Evolutionary conservation across 2,113 vertebrate species (phyloP).

Genomic region (Chamaetylas fuelleborni): DNA sequence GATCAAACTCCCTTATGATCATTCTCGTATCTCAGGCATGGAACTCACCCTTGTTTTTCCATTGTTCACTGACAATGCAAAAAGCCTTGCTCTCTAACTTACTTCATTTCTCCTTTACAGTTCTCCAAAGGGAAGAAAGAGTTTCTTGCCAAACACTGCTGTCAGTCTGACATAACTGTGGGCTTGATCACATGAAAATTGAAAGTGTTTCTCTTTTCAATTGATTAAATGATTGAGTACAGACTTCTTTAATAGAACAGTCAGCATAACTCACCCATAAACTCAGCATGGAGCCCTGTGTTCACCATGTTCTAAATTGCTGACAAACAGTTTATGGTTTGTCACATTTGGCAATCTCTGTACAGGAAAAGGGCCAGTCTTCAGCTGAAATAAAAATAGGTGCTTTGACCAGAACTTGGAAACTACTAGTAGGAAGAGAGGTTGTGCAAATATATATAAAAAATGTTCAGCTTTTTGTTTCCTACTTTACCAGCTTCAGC

Average conservation of each 20-base stretch:
- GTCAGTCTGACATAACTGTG: constrained; percentile 16
- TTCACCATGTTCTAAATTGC: constrained; percentile 11
- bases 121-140: background rate
- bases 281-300: background rate
- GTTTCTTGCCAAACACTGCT: constrained; percentile 6
- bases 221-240: constrained; percentile 32
- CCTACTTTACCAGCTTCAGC: background rate
- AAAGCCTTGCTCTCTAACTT: background rate
- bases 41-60: background rate
- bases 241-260: constrained; percentile 33
- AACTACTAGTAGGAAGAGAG: background rate
- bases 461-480: background rate
- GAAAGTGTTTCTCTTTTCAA: constrained; percentile 48
- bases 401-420: constrained; percentile 19
- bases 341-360: constrained; percentile 37
- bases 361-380: background rate
- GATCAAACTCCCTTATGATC: background rate
- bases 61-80: background rate
- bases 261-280: constrained; percentile 13
- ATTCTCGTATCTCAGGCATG: background rate
- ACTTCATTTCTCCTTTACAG: background rate
- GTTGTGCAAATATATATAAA: background rate
- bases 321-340: constrained; percentile 50
- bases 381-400: constrained; percentile 39
- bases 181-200: constrained; percentile 7